Evolutionary conservation across 2,113 vertebrate species (phyloP).

Genomic region (Anser cygnoides): DNA sequence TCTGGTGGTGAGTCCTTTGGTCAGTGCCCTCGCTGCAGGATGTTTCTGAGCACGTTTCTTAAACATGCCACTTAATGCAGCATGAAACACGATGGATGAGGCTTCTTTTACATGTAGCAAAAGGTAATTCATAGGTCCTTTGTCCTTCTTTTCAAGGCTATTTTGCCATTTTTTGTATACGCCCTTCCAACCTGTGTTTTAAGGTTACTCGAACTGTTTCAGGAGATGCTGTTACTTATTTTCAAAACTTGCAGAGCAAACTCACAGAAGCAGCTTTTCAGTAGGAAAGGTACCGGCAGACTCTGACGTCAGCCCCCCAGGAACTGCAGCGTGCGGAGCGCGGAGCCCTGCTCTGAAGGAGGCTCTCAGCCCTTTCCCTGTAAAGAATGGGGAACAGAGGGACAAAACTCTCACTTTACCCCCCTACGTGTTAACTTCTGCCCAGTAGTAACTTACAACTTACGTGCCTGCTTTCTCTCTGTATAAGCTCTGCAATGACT

Average conservation of each 20-base stretch:
- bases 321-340: not conserved
- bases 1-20: not conserved
- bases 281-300: not conserved
- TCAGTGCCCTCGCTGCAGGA: not conserved
- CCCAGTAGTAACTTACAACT: not conserved
- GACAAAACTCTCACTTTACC: not conserved
- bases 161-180: not conserved
- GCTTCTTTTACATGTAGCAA: not conserved
- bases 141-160: not conserved
- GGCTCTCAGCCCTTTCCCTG: not conserved
- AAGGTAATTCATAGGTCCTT: not conserved
- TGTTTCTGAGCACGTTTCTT: not conserved
- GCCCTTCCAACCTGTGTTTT: not conserved
- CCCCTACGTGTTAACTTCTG: not conserved
- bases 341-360: not conserved
- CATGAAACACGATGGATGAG: fast-evolving
- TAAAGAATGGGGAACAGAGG: not conserved
- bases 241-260: not conserved
- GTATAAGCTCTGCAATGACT: not conserved
- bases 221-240: not conserved
- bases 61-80: not conserved
- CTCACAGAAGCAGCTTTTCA: not conserved
- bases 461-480: not conserved
- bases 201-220: not conserved
- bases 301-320: not conserved